Base-by-base conservation (phyloP, 2,888 invertebrate species). In the Hirtodrosophila cameraria region DNA sequence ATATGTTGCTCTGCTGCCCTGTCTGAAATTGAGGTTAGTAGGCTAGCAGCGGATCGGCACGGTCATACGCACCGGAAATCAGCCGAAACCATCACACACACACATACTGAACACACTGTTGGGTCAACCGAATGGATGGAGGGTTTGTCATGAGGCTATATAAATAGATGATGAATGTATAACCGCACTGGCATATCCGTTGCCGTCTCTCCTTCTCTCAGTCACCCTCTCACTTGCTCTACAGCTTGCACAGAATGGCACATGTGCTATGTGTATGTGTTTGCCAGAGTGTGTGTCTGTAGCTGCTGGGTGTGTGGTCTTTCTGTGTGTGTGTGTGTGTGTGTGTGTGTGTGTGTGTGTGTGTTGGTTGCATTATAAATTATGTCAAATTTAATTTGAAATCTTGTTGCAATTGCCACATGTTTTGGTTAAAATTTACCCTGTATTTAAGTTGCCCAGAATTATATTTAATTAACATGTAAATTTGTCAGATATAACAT, bases 321-420 rank as follows among this genome's bases (percentile, higher is more conserved):
- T 20, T 39, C 9, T 16, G 20, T 42, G 23, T 30, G 13, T 9
- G 36, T 16, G 42, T 33, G 53, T 43, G 13, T 30, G 7, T 11
- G 25, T 9, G 31, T 31, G 42, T 39, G 31, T 33, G 38, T 30
- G 45, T 38, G 27, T 33, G 35, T 36, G 31, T 50, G 49, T 27
- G 20, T 38, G 11, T 35, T 55, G 59, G 65, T 45, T 45, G 53
- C 50, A 50, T 61, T 61, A 58, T 70, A 65, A 80, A 69, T 75
- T 83, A 80, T 79, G 74, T 76, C 53, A 80, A 74, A 84, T 82
- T 82, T 76, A 80, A 86, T 87, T 80, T 70, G 70, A 60, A 62
- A 68, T 66, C 55, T 50, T 62, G 59, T 27, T 54, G 60, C 62
- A 69, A 68, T 54, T 65, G 57, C 48, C 53, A 58, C 76, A 64